Evolutionary conservation across 2,888 invertebrate species (phyloP).

Genomic region (Melieria omissa): DNA sequence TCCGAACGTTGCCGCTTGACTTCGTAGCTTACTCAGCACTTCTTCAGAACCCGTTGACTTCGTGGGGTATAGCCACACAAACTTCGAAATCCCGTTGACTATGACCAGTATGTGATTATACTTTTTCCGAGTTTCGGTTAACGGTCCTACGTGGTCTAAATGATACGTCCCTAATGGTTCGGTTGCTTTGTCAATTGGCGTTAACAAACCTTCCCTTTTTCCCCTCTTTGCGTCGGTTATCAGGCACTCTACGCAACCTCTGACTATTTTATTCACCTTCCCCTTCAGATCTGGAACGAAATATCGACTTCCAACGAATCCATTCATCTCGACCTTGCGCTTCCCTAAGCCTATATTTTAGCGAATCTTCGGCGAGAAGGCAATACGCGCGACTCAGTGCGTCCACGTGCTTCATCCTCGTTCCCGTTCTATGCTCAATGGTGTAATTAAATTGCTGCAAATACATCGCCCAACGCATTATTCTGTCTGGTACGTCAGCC

Average conservation of each 20-base stretch:
- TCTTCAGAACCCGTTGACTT: slow-evolving; percentile 12
- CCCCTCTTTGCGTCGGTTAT: not conserved
- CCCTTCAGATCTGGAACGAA: not conserved
- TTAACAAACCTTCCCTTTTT: slow-evolving; percentile 3
- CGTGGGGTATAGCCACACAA: slow-evolving; percentile 10
- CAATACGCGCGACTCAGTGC: slow-evolving; percentile 1
- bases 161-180: slow-evolving; percentile 6
- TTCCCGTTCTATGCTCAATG: slow-evolving; percentile 38
- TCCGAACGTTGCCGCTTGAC: not conserved
- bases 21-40: not conserved
- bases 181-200: slow-evolving; percentile 16
- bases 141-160: slow-evolving; percentile 6
- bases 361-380: slow-evolving; percentile 26
- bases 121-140: slow-evolving; percentile 10
- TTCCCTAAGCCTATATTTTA: slow-evolving; percentile 31
- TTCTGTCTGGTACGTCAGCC: too few relatives aligned
- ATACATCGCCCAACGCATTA: too few relatives aligned
- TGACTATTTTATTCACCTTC: not conserved
- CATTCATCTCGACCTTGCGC: slow-evolving; percentile 26
- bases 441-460: too few relatives aligned
- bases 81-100: slow-evolving; percentile 9
- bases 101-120: slow-evolving; percentile 4
- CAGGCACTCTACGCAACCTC: slow-evolving; percentile 1
- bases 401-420: slow-evolving; percentile 40
- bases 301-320: slow-evolving; percentile 32